Base-by-base conservation (phyloP, 2,888 invertebrate species). In the Polyommatus iphigenia region DNA sequence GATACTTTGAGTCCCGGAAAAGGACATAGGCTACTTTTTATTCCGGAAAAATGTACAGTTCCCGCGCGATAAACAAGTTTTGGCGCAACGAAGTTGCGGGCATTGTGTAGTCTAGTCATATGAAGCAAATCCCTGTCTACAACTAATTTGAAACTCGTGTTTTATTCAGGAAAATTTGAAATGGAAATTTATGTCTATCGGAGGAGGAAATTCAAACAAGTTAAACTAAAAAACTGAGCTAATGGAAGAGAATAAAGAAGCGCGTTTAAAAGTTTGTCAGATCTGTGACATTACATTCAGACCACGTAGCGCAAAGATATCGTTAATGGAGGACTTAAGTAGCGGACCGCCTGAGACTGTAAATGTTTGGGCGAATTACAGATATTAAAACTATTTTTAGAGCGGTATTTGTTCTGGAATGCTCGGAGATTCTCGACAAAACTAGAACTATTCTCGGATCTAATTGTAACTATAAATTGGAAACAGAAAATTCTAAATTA, bases 281-380 rank as follows among this genome's bases (percentile, higher is more conserved):
- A 84, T 84, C 84, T 82, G 72, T 81, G 79, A 81, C 80, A 84
- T 84, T 80, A 73, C 78, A 86, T 85, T 85, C 86, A 80, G 78
- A 81, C 82, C 86, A 85, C 85, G 85, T 84, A 82, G 82, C 77
- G 80, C 78, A 80, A 80, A 81, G 83, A 83, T 84, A 84, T 84
- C 84, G 82, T 84, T 84, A 85, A 85, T 85, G 85, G 85, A 84
- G 81, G 82, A 79, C 81, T 50, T 79, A 80, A 84, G 84, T 62
- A 78, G 50, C 71, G 71, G 32, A 77, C 72, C 50, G 71, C 57
- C 20, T 62, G 71, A 59, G 78, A 77, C 72, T 71, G 50, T 57
- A 72, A 77, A 72, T 72, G 77, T 57, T 75, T 75, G 50, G 50
- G 67, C 18, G 67, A 67, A 67, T 67, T 67, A 67, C 67, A 67